phyloP scores from a whole-genome alignment of 2,113 vertebrate species.

The Elachura formosa region DNA sequence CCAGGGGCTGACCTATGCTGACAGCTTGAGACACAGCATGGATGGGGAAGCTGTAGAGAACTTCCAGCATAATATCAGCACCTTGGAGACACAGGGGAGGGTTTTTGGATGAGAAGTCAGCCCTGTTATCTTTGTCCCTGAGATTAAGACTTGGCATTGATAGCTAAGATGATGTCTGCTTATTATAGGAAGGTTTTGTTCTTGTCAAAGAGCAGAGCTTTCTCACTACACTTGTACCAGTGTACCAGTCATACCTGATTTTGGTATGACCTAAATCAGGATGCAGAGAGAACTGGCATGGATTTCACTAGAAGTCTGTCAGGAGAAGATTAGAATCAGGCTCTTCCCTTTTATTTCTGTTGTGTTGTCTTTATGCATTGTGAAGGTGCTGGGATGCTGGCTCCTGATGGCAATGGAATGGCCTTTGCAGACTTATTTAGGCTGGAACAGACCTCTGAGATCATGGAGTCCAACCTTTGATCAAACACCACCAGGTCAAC shows the following conservation, averaged over 20 bases:
- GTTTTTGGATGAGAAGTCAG: background rate
- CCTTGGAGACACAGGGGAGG: fast-evolving
- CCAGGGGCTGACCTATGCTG: background rate
- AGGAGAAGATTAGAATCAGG: background rate
- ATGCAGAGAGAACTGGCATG: background rate
- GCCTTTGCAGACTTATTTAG: background rate
- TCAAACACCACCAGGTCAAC: background rate
- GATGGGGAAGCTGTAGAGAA: background rate
- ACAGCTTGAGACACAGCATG: background rate
- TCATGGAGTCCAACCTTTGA: background rate
- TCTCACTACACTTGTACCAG: fast-evolving
- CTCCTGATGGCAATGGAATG: background rate
- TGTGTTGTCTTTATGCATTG: background rate
- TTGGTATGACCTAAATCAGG: background rate
- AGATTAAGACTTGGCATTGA: background rate
- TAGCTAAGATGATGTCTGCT: background rate
- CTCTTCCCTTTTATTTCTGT: background rate
- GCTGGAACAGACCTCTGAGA: background rate
- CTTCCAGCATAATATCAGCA: background rate
- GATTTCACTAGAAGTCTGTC: background rate
- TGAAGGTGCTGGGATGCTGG: background rate
- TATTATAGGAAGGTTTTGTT: background rate
- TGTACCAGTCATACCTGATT: no score
- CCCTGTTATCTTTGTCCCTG: background rate
- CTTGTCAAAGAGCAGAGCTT: background rate